Percentiles rank a stretch among this genome's conserved stretches.
These are phyloP conservation scores for Dendrolimus punctatus DNA, from an alignment of 1,140 invertebrate genomes.

Conservation along the genomic window DNA sequence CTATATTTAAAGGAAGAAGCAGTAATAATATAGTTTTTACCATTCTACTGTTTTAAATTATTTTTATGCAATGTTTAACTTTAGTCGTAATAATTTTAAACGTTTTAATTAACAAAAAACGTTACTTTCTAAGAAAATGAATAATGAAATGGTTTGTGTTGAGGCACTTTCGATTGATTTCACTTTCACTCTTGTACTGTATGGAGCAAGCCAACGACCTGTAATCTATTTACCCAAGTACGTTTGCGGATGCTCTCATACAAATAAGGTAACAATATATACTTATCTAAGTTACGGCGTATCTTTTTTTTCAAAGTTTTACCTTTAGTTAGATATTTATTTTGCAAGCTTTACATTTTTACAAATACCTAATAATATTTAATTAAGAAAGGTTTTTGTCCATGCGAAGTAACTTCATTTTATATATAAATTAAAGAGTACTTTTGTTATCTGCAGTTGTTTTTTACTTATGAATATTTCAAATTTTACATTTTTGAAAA, in stretches of 20 bases:
- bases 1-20: too few species aligned
- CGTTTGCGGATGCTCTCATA: neutral
- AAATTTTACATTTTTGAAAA: too few species aligned
- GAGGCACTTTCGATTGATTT: conserved; percentile 27
- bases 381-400: too few species aligned
- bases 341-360: too few species aligned
- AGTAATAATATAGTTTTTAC: too few species aligned
- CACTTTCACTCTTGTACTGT: conserved; percentile 31
- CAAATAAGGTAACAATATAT: too few species aligned
- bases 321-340: too few species aligned
- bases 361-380: too few species aligned
- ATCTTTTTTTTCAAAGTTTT: neutral
- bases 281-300: neutral
- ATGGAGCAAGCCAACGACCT: conserved; percentile 29
- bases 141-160: conserved; percentile 4
- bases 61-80: neutral
- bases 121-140: conserved; percentile 1
- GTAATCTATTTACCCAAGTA: neutral
- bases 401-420: too few species aligned
- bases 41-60: neutral
- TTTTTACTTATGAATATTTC: too few species aligned
- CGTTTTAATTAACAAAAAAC: conserved; percentile 6
- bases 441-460: too few species aligned
- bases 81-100: neutral
- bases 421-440: too few species aligned